Evolutionary conservation across 2,113 vertebrate genomes (phyloP).

Genomic region (Brachirus orientalis): DNA sequence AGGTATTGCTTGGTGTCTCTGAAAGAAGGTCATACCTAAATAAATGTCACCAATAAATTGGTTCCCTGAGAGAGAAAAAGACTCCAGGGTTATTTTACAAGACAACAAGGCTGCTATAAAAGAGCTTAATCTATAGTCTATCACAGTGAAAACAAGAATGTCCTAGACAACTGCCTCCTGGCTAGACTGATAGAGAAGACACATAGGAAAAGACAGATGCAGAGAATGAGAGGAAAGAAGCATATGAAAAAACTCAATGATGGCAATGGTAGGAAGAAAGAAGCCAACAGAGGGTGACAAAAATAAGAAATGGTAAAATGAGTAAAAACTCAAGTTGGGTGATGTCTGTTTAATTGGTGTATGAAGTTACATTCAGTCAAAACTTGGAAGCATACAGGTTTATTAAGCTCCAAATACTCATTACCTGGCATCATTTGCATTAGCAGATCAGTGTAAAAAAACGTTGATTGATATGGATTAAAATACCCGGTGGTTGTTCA

Average conservation of each 20-base stretch:
- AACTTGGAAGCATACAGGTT: no score
- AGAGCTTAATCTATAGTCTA: constrained; percentile 61
- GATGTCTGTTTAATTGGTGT: background rate
- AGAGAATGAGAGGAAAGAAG: constrained; percentile 24
- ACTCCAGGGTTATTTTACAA: constrained; percentile 61
- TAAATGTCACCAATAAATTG: constrained; percentile 80
- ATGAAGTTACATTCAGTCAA: no score
- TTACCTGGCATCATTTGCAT: no score
- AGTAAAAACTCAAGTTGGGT: background rate
- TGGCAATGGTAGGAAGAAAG: constrained; percentile 3
- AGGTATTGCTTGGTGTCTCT: constrained; percentile 59
- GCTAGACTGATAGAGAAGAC: constrained; percentile 40
- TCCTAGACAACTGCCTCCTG: constrained; percentile 55
- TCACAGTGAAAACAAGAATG: constrained; percentile 58
- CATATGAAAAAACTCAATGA: constrained; percentile 12
- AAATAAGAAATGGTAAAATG: background rate
- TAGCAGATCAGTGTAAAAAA: no score
- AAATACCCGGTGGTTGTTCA: no score
- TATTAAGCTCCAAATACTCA: no score
- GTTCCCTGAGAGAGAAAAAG: constrained; percentile 46
- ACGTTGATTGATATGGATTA: no score
- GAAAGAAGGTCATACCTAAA: constrained; percentile 77
- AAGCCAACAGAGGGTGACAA: constrained; percentile 10
- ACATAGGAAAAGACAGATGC: constrained; percentile 27
- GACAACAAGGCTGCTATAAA: constrained; percentile 73